Conservation (phyloP, 2,113 vertebrate species). For the Dolichallabes microphthalmus region DNA sequence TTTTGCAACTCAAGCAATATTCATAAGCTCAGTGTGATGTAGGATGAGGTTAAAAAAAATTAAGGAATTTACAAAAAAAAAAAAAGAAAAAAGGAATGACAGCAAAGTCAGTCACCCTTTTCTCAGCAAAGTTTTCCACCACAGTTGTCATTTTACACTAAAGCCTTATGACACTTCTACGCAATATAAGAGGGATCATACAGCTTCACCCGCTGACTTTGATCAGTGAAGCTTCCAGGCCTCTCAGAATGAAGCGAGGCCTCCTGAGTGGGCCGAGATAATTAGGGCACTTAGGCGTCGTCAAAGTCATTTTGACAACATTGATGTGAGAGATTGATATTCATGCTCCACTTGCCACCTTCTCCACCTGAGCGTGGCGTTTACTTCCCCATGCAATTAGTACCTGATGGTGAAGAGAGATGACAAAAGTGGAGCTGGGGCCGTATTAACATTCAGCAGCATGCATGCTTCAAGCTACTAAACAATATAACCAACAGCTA, state of each 20-base stretch:
- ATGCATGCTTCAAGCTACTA: background rate
- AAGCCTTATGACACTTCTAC: conserved; percentile 18
- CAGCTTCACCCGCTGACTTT: conserved; percentile 55
- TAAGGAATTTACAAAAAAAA: background rate
- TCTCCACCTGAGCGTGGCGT: conserved; percentile 69
- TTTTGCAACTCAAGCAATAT: background rate
- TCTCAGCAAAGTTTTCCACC: background rate
- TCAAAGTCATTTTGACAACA: conserved; percentile 75
- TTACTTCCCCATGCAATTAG: conserved; percentile 73
- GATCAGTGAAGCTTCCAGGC: conserved; percentile 54
- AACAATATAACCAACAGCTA: conserved; percentile 20
- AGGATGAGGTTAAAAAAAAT: background rate
- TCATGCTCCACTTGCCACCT: conserved; percentile 72
- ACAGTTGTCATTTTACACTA: conserved; percentile 17
- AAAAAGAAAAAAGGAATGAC: background rate
- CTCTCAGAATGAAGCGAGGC: conserved; percentile 44
- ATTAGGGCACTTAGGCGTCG: conserved; percentile 68
- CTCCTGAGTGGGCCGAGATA: conserved; percentile 56
- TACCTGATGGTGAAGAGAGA: conserved; percentile 61
- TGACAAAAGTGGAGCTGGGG: conserved; percentile 45
- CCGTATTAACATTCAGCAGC: conserved; percentile 37
- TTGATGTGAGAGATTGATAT: conserved; percentile 76
- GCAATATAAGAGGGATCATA: conserved; percentile 19
- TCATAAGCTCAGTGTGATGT: background rate
- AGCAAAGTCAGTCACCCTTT: conserved; percentile 22